Base-by-base conservation (phyloP, 1,140 invertebrate genomes). In the Octopus sinensis region DNA sequence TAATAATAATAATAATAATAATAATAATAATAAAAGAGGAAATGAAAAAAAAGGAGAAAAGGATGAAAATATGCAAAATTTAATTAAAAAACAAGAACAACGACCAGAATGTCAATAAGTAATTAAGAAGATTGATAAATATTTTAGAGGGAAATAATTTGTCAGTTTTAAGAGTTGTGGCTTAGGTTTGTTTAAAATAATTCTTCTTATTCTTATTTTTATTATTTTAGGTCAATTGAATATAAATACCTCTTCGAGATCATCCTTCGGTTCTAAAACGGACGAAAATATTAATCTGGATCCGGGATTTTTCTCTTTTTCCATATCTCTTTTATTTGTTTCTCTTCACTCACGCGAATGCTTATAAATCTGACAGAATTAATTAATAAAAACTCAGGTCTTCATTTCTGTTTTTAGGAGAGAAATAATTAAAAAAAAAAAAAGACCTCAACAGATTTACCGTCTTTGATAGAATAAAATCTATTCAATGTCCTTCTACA, bases 171-270 rank as follows among this genome's bases (percentile, higher is more conserved):
- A 43, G 30, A 43, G 30, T 43, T 43, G 30, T 43, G 3, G 30
- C 30, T 43, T 43, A 43, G 30, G 30, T 43, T 43, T 43, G 30
- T 43, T 43, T 43, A 43, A 43, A 43, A 43, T 43, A 43, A 43
- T 43, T 43, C 1, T 43, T 43, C 1, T 43, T 43, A 43, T 43
- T 43, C 30, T 43, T 43, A 43, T 43, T 43, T 0, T 43, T 43
- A 43, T 43, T 43, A 43, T 43, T 23, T 23, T 23, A 43, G 30
- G 30, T 43, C 30, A 43, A 43, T 43, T 43, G 53, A 79, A 53
- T 6, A 52, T 77, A 79, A 81, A 54, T 80, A 78, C 83, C 54
- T 80, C 79, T 54, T 73, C 54, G 54, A 82, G 53, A 13, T 84
- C 79, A 79, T 80, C 79, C 68, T 80, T 80, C 17, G 51, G 54